Evolutionary conservation across 2,888 invertebrate species (phyloP), one percentile per base, ranked within the genome.

Genomic region (Meliscaeva auricollis): DNA sequence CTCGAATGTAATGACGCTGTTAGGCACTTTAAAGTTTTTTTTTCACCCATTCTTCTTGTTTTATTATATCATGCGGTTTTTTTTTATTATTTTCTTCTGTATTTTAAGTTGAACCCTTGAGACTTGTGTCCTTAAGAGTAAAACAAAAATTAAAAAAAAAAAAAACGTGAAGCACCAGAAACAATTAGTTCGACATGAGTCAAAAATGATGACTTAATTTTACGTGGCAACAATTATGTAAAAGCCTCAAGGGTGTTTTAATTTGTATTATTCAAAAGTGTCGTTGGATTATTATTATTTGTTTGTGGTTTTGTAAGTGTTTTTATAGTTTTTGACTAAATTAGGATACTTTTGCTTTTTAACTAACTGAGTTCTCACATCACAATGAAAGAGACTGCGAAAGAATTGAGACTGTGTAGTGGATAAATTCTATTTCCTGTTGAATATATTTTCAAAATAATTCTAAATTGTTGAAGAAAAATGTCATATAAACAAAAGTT

Each of bases 1-100:
- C 54, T 54, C 15, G 30, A 54, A 54, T 32, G 54, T 54, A 54
- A 54, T 54, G 15, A 54, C n/a, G 54, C 54, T 54, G 32, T 54
- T 54, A 32, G 54, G 54, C 32, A 54, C 32, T 54, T 54, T 54
- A 15, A n/a, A 52, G 22, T 32, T 32, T 32, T 32, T 22, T 17
- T 46, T 46, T 46, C n/a, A 13, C 44, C 2, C 5, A 38, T 38
- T 38, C 35, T 38, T 38, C 35, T 32, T 20, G 9, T 48, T 9
- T n/a, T 20, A 2, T 48, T 17, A 22, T 11, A 5, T 3, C 15
- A 30, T 54, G 54, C 54, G 15, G 11, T 32, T 32, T 54, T 30
- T 54, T 54, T 30, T 22, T 44, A 6, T 15, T 26, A 0, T 32
- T 32, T 54, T 32, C 15, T 32, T 15, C 30, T 30, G n/a, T 32